Conservation (phyloP, 2,113 vertebrate genomes). For the Todiramphus chloris region DNA sequence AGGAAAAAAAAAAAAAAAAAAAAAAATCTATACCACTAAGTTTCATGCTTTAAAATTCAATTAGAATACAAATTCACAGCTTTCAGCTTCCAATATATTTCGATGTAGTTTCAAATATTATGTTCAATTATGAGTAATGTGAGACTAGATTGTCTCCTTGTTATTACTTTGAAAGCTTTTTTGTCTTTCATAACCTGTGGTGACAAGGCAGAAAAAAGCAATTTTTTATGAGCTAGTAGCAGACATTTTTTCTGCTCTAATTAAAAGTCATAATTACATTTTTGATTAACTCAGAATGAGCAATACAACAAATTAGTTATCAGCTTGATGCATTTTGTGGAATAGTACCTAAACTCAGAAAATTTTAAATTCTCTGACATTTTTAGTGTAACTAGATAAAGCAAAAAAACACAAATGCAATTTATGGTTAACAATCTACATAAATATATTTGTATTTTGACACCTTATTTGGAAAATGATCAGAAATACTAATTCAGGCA, state of each 20-base stretch:
- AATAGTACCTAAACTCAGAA: conserved; percentile 7
- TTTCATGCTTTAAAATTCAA: conserved; percentile 33
- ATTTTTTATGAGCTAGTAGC: conserved; percentile 22
- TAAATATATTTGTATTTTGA: conserved; percentile 2
- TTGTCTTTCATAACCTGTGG: conserved; percentile 49
- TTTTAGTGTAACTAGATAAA: conserved; percentile 20
- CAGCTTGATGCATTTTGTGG: conserved; percentile 37
- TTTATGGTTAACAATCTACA: conserved; percentile 5
- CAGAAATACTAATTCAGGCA: conserved; percentile 16
- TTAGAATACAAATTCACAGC: conserved; percentile 11
- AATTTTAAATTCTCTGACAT: conserved; percentile 27
- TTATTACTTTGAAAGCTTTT: conserved; percentile 32
- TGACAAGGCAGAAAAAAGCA: conserved; percentile 36
- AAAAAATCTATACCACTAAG: not conserved
- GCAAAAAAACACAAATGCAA: conserved; percentile 31
- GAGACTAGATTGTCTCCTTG: conserved; percentile 22
- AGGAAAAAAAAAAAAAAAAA: too few species aligned
- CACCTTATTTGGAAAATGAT: conserved; percentile 28
- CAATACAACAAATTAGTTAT: conserved; percentile 62
- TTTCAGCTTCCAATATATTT: conserved; percentile 26
- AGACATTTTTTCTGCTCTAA: conserved; percentile 53
- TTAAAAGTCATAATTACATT: conserved; percentile 67
- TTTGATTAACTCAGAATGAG: conserved; percentile 61
- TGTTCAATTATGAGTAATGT: conserved; percentile 49
- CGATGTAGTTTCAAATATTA: conserved; percentile 45